These are phyloP conservation scores for Lymantria dispar DNA, from an alignment of 2,888 invertebrate species.

Conservation along the genomic window DNA sequence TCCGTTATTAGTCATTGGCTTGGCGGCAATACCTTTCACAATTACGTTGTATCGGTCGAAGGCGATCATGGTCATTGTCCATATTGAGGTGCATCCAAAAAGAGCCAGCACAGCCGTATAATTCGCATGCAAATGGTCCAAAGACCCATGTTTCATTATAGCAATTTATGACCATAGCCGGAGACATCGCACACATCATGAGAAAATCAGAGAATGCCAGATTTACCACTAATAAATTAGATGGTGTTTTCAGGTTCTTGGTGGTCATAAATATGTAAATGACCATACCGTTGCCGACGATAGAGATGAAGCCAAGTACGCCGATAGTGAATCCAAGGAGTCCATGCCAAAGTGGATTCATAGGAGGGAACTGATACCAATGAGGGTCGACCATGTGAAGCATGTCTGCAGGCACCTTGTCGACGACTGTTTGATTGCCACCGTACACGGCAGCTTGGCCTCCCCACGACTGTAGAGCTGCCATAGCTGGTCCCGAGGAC, in stretches of 20 bases:
- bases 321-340: constrained; percentile 90
- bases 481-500: constrained; percentile 65
- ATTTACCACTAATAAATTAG: constrained; percentile 95
- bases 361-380: constrained; percentile 94
- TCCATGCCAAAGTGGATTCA: constrained; percentile 94
- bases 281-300: constrained; percentile 88
- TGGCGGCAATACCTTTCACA: constrained; percentile 93
- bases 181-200: constrained; percentile 93
- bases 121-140: constrained; percentile 91
- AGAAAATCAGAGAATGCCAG: constrained; percentile 95
- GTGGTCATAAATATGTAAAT: constrained; percentile 89
- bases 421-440: constrained; percentile 90
- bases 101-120: constrained; percentile 94
- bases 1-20: constrained; percentile 91
- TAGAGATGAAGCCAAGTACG: constrained; percentile 86
- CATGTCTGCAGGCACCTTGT: constrained; percentile 90
- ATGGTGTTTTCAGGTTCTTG: constrained; percentile 91
- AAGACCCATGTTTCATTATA: constrained; percentile 89
- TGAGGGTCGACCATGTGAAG: constrained; percentile 88
- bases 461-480: constrained; percentile 75
- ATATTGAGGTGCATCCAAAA: constrained; percentile 95
- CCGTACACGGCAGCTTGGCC: constrained; percentile 69
- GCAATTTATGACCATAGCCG: constrained; percentile 92
- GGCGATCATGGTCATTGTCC: constrained; percentile 96
- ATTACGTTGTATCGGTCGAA: constrained; percentile 97